Percentiles rank a stretch among this genome's conserved stretches.
phyloP scores from a whole-genome alignment of 2,113 vertebrate genomes.

The western clawed frog (Xenopus tropicalis) region DNA sequence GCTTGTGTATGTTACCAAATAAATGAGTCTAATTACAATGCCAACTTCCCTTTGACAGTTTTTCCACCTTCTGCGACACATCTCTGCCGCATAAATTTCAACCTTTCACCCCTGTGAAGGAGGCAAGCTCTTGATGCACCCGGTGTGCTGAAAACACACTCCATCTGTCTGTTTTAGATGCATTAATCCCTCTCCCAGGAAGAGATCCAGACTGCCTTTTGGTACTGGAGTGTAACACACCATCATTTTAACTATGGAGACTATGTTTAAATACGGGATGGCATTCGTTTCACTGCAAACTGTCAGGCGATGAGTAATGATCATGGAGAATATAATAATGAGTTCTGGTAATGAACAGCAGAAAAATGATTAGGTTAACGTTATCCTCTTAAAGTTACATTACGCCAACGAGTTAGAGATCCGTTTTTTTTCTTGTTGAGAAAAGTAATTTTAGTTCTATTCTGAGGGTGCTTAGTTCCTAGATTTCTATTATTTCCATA shows the following conservation, averaged over 20 bases:
- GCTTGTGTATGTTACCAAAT: constrained; percentile 4
- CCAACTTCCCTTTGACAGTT: constrained; percentile 4
- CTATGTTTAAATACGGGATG: constrained; percentile 22
- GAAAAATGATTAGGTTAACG: too few species aligned
- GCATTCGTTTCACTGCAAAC: background rate
- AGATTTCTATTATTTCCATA: too few species aligned
- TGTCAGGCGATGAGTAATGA: constrained; percentile 17
- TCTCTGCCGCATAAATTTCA: constrained; percentile 16
- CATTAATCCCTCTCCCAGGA: constrained; percentile 20
- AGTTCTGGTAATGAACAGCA: too few species aligned
- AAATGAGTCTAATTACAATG: constrained; percentile 5
- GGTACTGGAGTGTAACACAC: background rate
- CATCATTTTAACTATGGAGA: background rate
- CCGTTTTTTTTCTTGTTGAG: too few species aligned
- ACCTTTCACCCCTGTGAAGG: constrained; percentile 2
- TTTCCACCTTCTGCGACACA: background rate
- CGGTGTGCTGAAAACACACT: constrained; percentile 3
- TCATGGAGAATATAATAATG: background rate
- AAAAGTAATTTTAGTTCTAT: too few species aligned
- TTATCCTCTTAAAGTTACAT: too few species aligned
- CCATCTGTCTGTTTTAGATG: constrained; percentile 28
- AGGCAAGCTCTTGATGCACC: constrained; percentile 5
- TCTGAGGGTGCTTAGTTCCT: too few species aligned
- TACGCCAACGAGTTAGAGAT: too few species aligned
- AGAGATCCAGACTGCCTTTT: constrained; percentile 16